Percentiles rank a stretch among this genome's conserved stretches.
Conservation (phyloP, 2,797 vertebrate species). For the Sus cebifrons region DNA sequence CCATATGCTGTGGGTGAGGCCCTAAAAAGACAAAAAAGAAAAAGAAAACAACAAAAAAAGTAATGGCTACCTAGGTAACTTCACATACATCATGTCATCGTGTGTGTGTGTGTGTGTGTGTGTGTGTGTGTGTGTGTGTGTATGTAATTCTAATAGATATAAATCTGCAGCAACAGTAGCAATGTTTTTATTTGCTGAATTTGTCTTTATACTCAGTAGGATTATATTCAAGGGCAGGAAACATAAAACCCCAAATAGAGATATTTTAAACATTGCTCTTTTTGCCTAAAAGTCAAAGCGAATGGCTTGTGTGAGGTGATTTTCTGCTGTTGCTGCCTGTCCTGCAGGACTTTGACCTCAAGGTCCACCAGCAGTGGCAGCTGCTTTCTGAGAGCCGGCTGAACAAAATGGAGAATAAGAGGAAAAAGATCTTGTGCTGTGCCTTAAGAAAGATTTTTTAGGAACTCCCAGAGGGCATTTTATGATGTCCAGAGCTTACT, state of each 20-base stretch:
- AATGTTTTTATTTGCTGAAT: neutral
- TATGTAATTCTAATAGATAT: neutral
- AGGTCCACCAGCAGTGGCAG: neutral
- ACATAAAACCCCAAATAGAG: neutral
- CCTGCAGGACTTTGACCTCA: neutral
- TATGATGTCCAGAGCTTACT: neutral
- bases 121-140: neutral
- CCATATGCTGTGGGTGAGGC: too few species aligned
- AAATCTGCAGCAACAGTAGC: neutral
- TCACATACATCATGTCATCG: neutral
- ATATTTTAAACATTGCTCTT: neutral
- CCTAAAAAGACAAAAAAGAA: too few species aligned
- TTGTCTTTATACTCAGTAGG: constrained; percentile 7
- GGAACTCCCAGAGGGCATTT: neutral
- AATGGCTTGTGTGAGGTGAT: neutral
- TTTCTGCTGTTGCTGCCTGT: neutral
- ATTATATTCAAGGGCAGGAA: neutral
- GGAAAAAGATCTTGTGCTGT: neutral
- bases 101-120: neutral
- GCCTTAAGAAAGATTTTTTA: constrained; percentile 23
- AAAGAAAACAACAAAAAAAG: too few species aligned
- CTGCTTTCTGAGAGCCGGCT: neutral
- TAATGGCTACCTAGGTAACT: neutral
- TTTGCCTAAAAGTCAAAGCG: constrained; percentile 24
- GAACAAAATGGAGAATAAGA: neutral